phyloP scores from a whole-genome alignment of 2,113 vertebrate genomes.

The Benitochromis conjunctus region DNA sequence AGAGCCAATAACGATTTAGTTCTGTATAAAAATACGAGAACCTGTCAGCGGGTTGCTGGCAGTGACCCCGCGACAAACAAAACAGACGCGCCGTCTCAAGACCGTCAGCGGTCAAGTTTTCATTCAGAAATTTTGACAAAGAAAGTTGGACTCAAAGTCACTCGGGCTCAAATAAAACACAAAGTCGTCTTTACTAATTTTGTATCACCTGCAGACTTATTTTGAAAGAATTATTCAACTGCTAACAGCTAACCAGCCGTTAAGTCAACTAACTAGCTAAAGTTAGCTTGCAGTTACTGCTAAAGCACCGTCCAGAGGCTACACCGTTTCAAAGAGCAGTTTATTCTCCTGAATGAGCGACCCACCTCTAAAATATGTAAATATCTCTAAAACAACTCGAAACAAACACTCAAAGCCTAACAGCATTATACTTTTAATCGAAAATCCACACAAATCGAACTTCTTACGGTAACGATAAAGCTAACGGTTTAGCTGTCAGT shows the following conservation, averaged over 20 bases:
- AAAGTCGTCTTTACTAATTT: rapidly evolving
- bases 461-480: neutral
- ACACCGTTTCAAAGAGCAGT: neutral
- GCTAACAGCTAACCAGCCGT: neutral
- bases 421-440: neutral
- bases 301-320: neutral
- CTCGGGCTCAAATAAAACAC: rapidly evolving
- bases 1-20: rapidly evolving
- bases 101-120: neutral
- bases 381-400: rapidly evolving
- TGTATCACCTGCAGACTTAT: rapidly evolving
- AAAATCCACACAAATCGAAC: neutral
- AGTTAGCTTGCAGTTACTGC: slow-evolving; percentile 28
- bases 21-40: neutral
- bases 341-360: rapidly evolving
- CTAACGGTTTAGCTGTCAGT: slow-evolving; percentile 52
- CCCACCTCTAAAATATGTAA: rapidly evolving
- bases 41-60: neutral
- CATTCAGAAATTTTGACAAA: neutral
- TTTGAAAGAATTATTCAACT: neutral
- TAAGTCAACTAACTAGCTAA: neutral
- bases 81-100: slow-evolving; percentile 4
- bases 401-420: rapidly evolving
- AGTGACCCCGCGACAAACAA: slow-evolving; percentile 1
- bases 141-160: neutral